Percentiles rank a stretch among this genome's conserved stretches.
Conservation (phyloP, 2,888 invertebrate genomes). For the Watsonalla binaria region DNA sequence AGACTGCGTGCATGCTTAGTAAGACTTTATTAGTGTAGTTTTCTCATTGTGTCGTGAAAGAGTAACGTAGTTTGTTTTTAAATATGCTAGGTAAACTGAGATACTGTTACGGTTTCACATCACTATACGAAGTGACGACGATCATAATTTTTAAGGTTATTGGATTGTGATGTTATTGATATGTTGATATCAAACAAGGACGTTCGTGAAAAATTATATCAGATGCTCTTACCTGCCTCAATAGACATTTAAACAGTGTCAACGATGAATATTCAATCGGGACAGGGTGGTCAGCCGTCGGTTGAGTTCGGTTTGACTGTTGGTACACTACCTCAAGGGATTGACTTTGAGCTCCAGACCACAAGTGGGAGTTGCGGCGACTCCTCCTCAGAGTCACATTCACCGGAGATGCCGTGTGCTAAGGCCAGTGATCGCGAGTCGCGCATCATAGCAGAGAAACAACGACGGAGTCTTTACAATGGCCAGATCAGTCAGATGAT, state of each 20-base stretch:
- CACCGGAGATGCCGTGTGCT: conserved; percentile 55
- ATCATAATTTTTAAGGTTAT: conserved; percentile 20
- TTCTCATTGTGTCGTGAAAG: background rate
- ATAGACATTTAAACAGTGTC: conserved; percentile 5
- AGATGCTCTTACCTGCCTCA: background rate
- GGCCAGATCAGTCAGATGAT: conserved; percentile 90
- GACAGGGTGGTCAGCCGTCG: conserved; percentile 24
- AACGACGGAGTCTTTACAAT: conserved; percentile 93
- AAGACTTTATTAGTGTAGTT: background rate
- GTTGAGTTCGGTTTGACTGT: conserved; percentile 48
- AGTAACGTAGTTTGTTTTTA: background rate
- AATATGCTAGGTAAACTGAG: background rate
- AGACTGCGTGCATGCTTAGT: no score
- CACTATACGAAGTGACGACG: conserved; percentile 1
- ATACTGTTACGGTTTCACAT: background rate
- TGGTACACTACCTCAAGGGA: conserved; percentile 37
- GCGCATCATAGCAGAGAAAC: conserved; percentile 94
- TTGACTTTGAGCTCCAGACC: conserved; percentile 38
- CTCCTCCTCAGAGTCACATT: conserved; percentile 65
- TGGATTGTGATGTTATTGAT: conserved; percentile 36
- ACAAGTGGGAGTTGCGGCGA: conserved; percentile 45
- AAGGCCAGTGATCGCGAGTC: conserved; percentile 87
- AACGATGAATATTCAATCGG: conserved; percentile 40
- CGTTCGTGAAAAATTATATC: conserved; percentile 8
- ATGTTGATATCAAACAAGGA: conserved; percentile 39